Evolutionary conservation across 2,113 vertebrate species (phyloP), one percentile per base, ranked within the genome.

Genomic region (Mastomys coucha): DNA sequence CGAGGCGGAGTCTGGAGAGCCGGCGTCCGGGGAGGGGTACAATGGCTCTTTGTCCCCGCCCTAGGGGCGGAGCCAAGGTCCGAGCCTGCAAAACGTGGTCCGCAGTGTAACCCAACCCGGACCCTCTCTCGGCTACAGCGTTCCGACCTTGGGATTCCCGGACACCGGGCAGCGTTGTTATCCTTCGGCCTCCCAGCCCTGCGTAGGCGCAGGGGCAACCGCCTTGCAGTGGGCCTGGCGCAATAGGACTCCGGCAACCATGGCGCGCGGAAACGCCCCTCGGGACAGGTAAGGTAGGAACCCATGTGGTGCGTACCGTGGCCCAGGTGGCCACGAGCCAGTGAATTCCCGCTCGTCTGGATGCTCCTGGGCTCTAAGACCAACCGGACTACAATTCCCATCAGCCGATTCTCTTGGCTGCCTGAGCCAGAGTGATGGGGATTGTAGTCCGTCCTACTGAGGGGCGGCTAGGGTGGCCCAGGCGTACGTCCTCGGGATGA

Each of bases 221-320:
- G 0, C 22, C 28, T 58, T 26, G 6, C 75, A 53, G 22, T 53
- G 31, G 20, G 8, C 76, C n/a, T 2, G 39, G 88, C n/a, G 69
- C 72, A 22, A 19, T 49, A 76, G 45, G 28, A 36, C 76, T 1
- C 72, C 82, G 28, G 56, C 45, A 14, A 87, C 94, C 77, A 98
- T 98, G 98, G 97, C 97, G 56, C 91, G 97, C 39, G 97, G 95
- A 93, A 94, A 94, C 75, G 86, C 75, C 51, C 98, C 98, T 60
- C 92, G 39, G 73, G 97, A 97, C 92, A 94, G 97, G 96, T 97
- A 42, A 97, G 97, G 42, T 28, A 87, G 73, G 73, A 39, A 6
- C 51, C 2, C 14, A 12, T 4, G 70, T 76, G 51, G 51, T 12
- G 75, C 5, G 10, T 4, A 5, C 36, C 2, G 14, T 26, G 31